These are phyloP conservation scores for Anarrhichthys ocellatus DNA, from an alignment of 2,113 vertebrate genomes.

Conservation along the genomic window DNA sequence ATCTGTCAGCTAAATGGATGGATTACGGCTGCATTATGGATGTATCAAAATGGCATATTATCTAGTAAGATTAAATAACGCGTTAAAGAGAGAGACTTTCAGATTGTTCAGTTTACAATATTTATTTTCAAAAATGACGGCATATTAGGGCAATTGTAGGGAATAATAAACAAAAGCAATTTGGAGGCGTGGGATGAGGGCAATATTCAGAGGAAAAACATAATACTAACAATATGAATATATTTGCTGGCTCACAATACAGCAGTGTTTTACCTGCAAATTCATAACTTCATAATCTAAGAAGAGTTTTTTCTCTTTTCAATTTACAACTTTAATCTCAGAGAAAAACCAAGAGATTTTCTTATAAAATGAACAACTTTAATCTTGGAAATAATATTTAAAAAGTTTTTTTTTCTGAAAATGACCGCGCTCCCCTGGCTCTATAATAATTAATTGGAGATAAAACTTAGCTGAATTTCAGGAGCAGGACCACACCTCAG, in stretches of 20 bases:
- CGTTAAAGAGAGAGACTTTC: neutral
- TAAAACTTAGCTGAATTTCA: no score
- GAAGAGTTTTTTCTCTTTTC: neutral
- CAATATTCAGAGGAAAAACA: neutral
- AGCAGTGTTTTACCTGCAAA: no score
- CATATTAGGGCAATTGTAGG: neutral
- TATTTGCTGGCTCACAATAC: no score
- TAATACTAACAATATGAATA: no score
- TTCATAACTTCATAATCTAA: neutral
- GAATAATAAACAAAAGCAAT: neutral
- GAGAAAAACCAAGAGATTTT: neutral
- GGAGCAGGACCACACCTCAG: no score
- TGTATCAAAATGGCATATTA: neutral
- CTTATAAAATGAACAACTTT: neutral
- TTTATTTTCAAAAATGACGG: neutral
- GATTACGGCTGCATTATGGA: neutral
- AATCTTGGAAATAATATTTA: neutral
- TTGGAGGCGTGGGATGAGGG: neutral
- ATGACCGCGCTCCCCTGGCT: neutral
- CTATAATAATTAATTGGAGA: no score
- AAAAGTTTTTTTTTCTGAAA: neutral
- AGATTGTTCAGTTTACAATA: neutral
- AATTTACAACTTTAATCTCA: neutral
- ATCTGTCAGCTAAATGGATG: neutral
- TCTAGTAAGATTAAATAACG: neutral